Evolutionary conservation across 2,113 vertebrate species (phyloP).

Genomic region (Otus sunia): DNA sequence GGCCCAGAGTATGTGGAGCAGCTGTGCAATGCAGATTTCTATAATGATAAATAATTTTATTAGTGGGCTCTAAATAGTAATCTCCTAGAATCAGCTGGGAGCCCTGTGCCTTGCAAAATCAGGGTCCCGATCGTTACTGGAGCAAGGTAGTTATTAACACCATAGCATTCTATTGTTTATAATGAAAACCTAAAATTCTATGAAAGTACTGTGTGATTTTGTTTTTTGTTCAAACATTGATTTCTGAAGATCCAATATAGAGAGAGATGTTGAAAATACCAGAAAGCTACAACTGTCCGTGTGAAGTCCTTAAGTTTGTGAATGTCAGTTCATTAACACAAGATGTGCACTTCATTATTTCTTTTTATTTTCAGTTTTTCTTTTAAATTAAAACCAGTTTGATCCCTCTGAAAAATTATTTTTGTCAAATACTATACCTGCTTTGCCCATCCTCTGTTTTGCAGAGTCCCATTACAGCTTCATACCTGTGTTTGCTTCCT

Average conservation of each 20-base stretch:
- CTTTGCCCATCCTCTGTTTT: constrained; percentile 11
- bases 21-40: neutral
- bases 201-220: constrained; percentile 57
- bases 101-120: constrained; percentile 4
- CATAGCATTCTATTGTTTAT: neutral
- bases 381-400: constrained; percentile 33
- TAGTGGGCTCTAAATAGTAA: constrained; percentile 4
- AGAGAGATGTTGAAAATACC: constrained; percentile 64
- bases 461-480: neutral
- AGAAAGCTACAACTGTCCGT: constrained; percentile 34
- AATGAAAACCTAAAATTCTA: constrained; percentile 33
- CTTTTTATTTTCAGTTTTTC: constrained; percentile 59
- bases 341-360: constrained; percentile 44
- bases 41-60: neutral
- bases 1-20: neutral
- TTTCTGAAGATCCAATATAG: constrained; percentile 67
- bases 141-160: constrained; percentile 27
- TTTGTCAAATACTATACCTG: neutral
- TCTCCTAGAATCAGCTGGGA: neutral
- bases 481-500: constrained; percentile 23
- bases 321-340: constrained; percentile 47
- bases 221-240: constrained; percentile 65
- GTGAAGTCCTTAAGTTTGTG: constrained; percentile 48
- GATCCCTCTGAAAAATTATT: constrained; percentile 1
- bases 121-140: neutral